These are phyloP conservation scores for Synanthedon formicaeformis DNA, from an alignment of 2,888 invertebrate species.

Conservation along the genomic window DNA sequence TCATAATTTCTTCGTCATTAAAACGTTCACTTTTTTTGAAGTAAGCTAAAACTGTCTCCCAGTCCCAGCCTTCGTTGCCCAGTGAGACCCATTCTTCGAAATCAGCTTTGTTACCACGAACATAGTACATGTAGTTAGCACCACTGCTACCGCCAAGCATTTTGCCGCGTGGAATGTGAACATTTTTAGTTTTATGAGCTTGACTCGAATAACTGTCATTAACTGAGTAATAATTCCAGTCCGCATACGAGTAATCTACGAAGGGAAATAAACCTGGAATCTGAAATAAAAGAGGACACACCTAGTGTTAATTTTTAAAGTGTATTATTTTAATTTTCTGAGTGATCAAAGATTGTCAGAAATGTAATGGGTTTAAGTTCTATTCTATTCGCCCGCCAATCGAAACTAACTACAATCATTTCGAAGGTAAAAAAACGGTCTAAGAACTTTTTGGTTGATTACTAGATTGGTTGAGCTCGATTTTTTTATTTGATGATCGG, in stretches of 20 bases:
- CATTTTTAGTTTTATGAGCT: conserved; percentile 17
- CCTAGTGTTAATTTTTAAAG: too few relatives aligned
- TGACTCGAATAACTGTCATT: conserved; percentile 33
- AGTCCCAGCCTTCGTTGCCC: conserved; percentile 64
- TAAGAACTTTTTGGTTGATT: too few relatives aligned
- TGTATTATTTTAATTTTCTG: too few relatives aligned
- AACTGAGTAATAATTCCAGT: conserved; percentile 29
- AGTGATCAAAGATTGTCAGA: too few relatives aligned
- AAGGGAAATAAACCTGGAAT: conserved; percentile 29
- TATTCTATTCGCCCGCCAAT: too few relatives aligned
- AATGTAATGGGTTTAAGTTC: too few relatives aligned
- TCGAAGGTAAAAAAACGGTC: too few relatives aligned
- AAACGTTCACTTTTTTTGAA: conserved; percentile 32
- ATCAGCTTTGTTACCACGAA: conserved; percentile 74
- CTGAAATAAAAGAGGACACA: conserved; percentile 24
- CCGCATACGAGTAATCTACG: conserved; percentile 18
- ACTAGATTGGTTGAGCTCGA: too few relatives aligned
- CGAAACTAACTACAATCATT: too few relatives aligned
- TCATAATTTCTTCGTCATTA: conserved; percentile 12
- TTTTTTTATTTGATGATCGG: too few relatives aligned
- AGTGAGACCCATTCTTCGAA: conserved; percentile 78
- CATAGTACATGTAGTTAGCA: conserved; percentile 75
- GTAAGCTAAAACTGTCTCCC: conserved; percentile 27
- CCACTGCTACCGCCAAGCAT: conserved; percentile 75
- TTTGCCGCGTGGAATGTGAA: conserved; percentile 70